These are phyloP conservation scores for Garra rufa DNA, from an alignment of 2,113 vertebrate genomes.

Conservation along the genomic window DNA sequence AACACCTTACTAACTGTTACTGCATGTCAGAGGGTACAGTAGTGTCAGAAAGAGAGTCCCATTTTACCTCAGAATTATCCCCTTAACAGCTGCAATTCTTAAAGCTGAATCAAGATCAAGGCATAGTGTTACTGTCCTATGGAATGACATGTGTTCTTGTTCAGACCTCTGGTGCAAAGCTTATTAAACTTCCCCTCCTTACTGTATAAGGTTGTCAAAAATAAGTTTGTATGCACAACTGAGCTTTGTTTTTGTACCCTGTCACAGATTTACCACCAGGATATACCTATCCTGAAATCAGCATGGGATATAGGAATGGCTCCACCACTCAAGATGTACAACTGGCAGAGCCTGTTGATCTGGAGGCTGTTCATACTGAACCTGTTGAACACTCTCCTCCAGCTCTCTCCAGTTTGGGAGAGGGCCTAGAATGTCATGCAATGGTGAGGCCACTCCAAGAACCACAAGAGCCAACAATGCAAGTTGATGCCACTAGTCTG, in stretches of 20 bases:
- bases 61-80: conserved; percentile 58
- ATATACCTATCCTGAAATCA: conserved; percentile 79
- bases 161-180: neutral
- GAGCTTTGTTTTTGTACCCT: conserved; percentile 34
- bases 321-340: conserved; percentile 76
- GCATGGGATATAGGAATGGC: conserved; percentile 80
- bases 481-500: conserved; percentile 51
- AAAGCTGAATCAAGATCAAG: conserved; percentile 49
- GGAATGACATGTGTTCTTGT: neutral
- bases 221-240: conserved; percentile 3
- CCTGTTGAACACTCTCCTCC: conserved; percentile 64
- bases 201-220: neutral
- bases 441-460: conserved; percentile 70
- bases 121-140: conserved; percentile 22
- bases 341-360: conserved; percentile 84
- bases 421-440: conserved; percentile 69
- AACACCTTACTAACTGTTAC: conserved; percentile 66
- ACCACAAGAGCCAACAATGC: conserved; percentile 62
- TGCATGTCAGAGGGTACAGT: conserved; percentile 54
- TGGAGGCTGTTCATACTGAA: conserved; percentile 83
- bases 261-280: conserved; percentile 85
- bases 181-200: neutral
- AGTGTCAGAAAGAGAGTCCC: conserved; percentile 65
- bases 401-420: conserved; percentile 64
- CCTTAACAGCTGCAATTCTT: conserved; percentile 1